Conservation (phyloP, 2,113 vertebrate species). For the Naja naja region DNA sequence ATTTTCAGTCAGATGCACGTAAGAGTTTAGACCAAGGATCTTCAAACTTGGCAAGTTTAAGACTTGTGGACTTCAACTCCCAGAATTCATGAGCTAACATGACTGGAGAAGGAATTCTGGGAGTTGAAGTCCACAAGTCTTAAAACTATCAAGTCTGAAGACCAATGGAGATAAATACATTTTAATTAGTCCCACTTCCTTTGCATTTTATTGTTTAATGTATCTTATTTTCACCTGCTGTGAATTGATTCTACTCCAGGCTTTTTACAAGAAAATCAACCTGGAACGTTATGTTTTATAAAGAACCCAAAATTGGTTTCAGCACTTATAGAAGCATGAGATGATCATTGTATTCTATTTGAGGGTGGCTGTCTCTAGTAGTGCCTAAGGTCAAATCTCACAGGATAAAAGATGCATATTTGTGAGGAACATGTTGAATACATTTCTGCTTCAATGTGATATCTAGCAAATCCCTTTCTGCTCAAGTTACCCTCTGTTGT, state of each 20-base stretch:
- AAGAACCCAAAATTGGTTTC: constrained; percentile 20
- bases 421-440: constrained; percentile 29
- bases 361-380: constrained; percentile 32
- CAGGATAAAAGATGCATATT: background rate
- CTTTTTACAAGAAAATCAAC: background rate
- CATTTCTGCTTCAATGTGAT: background rate
- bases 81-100: no score
- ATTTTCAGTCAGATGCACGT: background rate
- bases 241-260: background rate
- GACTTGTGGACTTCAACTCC: no score
- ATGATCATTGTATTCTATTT: constrained; percentile 37
- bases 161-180: background rate
- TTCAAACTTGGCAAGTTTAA: no score
- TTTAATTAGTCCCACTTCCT: background rate
- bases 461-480: constrained; percentile 7
- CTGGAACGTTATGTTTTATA: background rate
- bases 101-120: no score
- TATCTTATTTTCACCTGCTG: background rate
- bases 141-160: no score
- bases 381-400: constrained; percentile 17
- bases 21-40: background rate
- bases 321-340: constrained; percentile 16
- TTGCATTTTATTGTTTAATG: background rate
- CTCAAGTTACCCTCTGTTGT: background rate
- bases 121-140: no score